Conservation (phyloP, 2,113 vertebrate species). For the Rhombomys opimus region DNA sequence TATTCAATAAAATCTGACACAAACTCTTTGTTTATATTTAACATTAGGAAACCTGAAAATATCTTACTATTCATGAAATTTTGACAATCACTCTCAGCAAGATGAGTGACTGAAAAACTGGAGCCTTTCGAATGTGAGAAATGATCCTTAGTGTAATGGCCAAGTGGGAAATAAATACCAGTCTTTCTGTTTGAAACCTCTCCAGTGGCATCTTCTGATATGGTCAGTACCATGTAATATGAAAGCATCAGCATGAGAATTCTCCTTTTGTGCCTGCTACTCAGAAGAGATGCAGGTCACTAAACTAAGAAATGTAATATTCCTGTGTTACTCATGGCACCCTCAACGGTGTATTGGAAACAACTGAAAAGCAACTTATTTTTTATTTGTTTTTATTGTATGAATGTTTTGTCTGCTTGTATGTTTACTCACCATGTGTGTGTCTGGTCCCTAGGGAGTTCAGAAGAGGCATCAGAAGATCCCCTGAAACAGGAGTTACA, state of each 20-base stretch:
- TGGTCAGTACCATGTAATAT: not conserved
- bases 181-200: slow-evolving; percentile 43
- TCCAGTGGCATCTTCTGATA: slow-evolving; percentile 26
- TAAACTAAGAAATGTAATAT: not conserved
- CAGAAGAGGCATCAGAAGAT: not conserved
- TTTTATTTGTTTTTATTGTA: not conserved
- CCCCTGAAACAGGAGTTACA: not conserved
- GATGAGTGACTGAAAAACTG: not conserved
- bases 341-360: too few species aligned
- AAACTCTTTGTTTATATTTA: not conserved
- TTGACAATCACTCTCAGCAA: not conserved
- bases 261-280: not conserved
- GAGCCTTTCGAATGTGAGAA: slow-evolving; percentile 31
- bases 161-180: not conserved
- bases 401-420: not conserved
- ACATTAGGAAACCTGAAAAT: not conserved
- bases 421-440: not conserved
- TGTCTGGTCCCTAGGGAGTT: not conserved
- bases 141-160: slow-evolving; percentile 2
- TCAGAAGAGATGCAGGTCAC: not conserved
- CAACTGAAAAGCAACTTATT: not conserved
- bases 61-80: not conserved
- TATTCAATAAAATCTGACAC: not conserved
- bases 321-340: too few species aligned
- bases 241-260: not conserved